These are phyloP conservation scores for Stegostoma tigrinum DNA, from an alignment of 2,113 vertebrate species.

Conservation along the genomic window DNA sequence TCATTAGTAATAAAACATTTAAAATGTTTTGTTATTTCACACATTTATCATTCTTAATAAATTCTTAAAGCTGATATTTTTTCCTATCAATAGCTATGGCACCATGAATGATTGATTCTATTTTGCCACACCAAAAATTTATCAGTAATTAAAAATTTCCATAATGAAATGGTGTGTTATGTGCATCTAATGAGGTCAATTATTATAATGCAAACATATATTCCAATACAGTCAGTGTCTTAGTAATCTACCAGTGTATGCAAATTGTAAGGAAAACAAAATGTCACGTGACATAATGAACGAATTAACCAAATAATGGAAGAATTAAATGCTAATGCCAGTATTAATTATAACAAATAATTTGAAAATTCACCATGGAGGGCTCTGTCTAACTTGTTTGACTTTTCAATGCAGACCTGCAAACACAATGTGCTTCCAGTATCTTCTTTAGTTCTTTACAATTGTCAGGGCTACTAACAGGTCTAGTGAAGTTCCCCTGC, in stretches of 20 bases:
- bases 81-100: background rate
- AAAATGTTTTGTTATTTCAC: background rate
- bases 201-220: background rate
- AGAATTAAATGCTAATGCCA: background rate
- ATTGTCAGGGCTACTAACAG: background rate
- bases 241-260: background rate
- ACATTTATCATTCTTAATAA: background rate
- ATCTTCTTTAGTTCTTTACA: background rate
- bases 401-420: background rate
- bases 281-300: no score
- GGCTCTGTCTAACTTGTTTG: background rate
- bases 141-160: conserved; percentile 8
- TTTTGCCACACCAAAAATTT: background rate
- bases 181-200: conserved; percentile 1
- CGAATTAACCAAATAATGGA: conserved; percentile 9
- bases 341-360: background rate
- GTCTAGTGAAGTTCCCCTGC: background rate
- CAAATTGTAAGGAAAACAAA: background rate
- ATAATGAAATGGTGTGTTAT: background rate
- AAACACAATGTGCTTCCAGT: background rate
- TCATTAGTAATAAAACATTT: conserved; percentile 5
- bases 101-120: background rate
- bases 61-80: background rate
- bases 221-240: background rate
- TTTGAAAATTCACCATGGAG: background rate